phyloP scores from a whole-genome alignment of 2,888 invertebrate species.

The Pardosa pseudoannulata region DNA sequence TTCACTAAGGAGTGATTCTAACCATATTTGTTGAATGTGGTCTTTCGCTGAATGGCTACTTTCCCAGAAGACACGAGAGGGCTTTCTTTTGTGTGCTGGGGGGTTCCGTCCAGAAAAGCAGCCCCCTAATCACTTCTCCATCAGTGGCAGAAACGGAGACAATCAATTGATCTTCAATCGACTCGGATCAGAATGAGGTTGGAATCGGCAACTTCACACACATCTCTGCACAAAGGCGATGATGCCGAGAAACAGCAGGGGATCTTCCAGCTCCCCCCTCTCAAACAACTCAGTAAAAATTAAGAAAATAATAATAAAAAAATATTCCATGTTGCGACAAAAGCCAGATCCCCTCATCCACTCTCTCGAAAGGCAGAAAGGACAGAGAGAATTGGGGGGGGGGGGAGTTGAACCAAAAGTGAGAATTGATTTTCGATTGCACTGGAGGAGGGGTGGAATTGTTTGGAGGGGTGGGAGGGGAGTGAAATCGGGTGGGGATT shows the following conservation, averaged over 20 bases:
- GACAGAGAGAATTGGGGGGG: neutral
- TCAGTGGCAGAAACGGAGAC: slow-evolving; percentile 19
- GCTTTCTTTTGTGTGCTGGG: neutral
- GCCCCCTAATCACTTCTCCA: slow-evolving; percentile 29
- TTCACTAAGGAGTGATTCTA: no score
- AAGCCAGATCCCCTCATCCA: slow-evolving; percentile 38
- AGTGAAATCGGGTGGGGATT: slow-evolving; percentile 29
- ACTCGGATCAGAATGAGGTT: slow-evolving; percentile 18
- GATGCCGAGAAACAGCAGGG: slow-evolving; percentile 25
- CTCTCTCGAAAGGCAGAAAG: slow-evolving; percentile 7
- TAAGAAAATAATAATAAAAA: slow-evolving; percentile 11
- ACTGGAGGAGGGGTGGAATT: neutral
- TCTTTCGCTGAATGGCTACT: neutral
- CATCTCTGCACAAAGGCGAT: slow-evolving; percentile 31
- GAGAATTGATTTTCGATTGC: slow-evolving; percentile 69
- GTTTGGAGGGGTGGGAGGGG: neutral
- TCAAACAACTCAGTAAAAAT: no score
- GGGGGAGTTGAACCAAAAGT: slow-evolving; percentile 9
- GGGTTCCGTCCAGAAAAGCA: neutral
- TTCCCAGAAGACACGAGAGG: neutral
- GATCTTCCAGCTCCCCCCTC: slow-evolving; percentile 20
- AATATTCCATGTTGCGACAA: slow-evolving; percentile 29
- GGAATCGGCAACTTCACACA: slow-evolving; percentile 41
- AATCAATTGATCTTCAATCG: slow-evolving; percentile 66
- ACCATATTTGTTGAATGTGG: neutral